phyloP scores from a whole-genome alignment of 2,113 vertebrate species.

The Cariama cristata region DNA sequence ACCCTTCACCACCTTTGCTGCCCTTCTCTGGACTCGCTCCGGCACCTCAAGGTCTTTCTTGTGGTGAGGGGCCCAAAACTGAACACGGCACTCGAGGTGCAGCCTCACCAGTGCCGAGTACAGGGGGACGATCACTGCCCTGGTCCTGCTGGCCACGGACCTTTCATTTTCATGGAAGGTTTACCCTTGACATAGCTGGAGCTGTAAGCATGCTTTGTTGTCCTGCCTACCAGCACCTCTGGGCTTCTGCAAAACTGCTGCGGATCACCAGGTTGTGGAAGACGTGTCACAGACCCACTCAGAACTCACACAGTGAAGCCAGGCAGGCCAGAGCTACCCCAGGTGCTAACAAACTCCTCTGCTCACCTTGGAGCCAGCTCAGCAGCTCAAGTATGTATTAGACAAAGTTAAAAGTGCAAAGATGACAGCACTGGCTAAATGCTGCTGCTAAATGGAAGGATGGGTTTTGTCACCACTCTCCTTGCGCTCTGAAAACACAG shows the following conservation, averaged over 20 bases:
- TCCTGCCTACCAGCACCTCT: slow-evolving; percentile 3
- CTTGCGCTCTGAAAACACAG: not conserved
- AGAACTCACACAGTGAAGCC: not conserved
- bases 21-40: too few relatives aligned
- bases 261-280: not conserved
- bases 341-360: not conserved
- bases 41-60: too few relatives aligned
- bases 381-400: not conserved
- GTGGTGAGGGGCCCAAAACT: too few relatives aligned
- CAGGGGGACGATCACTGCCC: too few relatives aligned
- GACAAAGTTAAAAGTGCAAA: not conserved
- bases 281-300: not conserved
- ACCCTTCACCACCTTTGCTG: too few relatives aligned
- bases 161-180: not conserved
- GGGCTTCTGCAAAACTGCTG: not conserved
- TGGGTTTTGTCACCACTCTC: not conserved
- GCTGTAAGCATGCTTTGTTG: not conserved
- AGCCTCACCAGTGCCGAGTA: too few relatives aligned
- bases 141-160: too few relatives aligned
- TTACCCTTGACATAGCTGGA: not conserved
- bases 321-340: not conserved
- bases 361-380: not conserved
- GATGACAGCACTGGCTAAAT: not conserved
- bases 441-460: not conserved
- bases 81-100: too few relatives aligned